These are phyloP conservation scores for Leucozona laternaria DNA, from an alignment of 2,888 invertebrate genomes.

Conservation along the genomic window DNA sequence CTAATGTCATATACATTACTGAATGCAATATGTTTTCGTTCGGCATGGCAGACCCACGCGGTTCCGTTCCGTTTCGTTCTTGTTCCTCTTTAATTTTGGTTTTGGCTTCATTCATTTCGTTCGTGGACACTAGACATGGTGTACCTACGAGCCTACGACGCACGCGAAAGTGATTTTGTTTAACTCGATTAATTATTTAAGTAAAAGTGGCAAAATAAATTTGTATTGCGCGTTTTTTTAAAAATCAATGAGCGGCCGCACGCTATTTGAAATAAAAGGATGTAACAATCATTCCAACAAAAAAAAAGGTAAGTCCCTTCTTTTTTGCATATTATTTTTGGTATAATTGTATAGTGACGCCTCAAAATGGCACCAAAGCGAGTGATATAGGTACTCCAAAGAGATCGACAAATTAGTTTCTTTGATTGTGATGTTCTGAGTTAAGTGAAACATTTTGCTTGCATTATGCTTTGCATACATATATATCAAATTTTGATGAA, in stretches of 20 bases:
- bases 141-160: neutral
- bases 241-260: neutral
- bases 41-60: neutral
- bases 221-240: neutral
- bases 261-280: neutral
- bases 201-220: neutral
- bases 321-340: too few relatives aligned
- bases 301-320: neutral
- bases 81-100: neutral
- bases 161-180: neutral
- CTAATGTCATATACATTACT: neutral
- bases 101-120: slow-evolving; percentile 1
- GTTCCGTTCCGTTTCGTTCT: neutral
- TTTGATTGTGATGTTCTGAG: too few relatives aligned
- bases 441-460: too few relatives aligned
- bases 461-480: too few relatives aligned
- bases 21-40: neutral
- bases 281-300: neutral
- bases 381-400: too few relatives aligned
- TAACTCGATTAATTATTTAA: neutral
- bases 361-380: too few relatives aligned
- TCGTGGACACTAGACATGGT: too few relatives aligned
- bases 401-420: too few relatives aligned
- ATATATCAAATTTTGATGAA: too few relatives aligned
- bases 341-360: too few relatives aligned